Base-by-base conservation (phyloP, 2,888 invertebrate genomes). In the Gibbula magus region DNA sequence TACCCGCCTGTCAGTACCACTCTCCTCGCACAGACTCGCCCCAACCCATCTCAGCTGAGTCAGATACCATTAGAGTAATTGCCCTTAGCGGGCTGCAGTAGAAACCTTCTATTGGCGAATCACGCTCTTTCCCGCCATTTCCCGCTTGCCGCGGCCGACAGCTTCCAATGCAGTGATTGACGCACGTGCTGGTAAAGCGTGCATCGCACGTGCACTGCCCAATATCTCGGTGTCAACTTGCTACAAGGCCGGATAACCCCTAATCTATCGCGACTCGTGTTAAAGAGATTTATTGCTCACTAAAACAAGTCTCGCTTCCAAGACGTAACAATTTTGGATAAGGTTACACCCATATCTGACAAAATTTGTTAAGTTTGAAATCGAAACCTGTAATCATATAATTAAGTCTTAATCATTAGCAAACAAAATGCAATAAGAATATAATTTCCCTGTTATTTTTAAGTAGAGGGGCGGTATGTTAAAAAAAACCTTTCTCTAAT, bases 51-150 rank as follows among this genome's bases (percentile, higher is more conserved):
- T 53, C 22, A 32, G 32, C 75, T 75, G 75, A 75, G 53, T 75
- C 75, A 75, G 53, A 75, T 75, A 29, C 75, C 75, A 75, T 75
- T 75, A 75, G 75, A 53, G 35, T 75, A 75, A 75, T 75, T 75
- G 75, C 52, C 75, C 70, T 70, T 70, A 35, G 35, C 32, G 70
- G 20, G 35, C 70, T 70, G 35, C 20, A 70, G 35, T 35, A n/a
- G 18, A 39, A 35, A 20, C 70, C 29, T 70, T 20, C 35, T 20
- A 56, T 20, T 20, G 35, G 70, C 39, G 35, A 35, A 20, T 29
- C 32, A 20, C 70, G 20, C 35, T 35, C 29, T 70, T 70, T 70
- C 70, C 32, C 35, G 32, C 70, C 29, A 35, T 70, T 70, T 20
- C 70, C 32, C 35, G 35, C 35, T 25, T 39, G 70, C 70, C 70